Percentiles rank a stretch among this genome's conserved stretches.
These are phyloP conservation scores for Pollenia angustigena DNA, from an alignment of 2,888 invertebrate genomes.

Conservation along the genomic window DNA sequence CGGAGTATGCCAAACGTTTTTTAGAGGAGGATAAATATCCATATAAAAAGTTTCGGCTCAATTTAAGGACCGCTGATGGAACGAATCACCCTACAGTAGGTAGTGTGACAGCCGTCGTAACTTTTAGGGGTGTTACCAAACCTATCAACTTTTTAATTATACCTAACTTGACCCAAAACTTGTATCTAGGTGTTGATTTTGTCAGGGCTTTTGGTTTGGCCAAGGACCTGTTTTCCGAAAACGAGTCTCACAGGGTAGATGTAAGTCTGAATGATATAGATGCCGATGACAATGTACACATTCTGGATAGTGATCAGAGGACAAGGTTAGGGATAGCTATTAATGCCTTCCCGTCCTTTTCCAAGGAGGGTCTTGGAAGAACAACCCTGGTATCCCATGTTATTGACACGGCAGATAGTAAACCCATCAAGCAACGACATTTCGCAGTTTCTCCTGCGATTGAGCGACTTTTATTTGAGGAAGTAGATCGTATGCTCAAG, in stretches of 20 bases:
- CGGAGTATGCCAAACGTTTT: neutral
- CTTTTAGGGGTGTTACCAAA: neutral
- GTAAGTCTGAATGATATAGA: neutral
- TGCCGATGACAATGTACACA: neutral
- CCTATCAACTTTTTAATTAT: neutral
- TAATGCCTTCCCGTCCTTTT: conserved; percentile 12
- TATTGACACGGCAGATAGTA: conserved; percentile 9
- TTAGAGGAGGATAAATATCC: neutral
- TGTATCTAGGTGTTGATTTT: conserved; percentile 42
- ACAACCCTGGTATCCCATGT: neutral
- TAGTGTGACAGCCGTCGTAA: neutral
- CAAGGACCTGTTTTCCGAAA: no score
- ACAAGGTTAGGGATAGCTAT: neutral
- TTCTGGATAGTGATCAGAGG: neutral
- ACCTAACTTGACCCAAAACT: conserved; percentile 22
- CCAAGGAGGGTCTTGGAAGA: conserved; percentile 37
- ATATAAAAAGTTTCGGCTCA: neutral
- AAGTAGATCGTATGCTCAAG: conserved; percentile 9
- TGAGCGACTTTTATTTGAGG: conserved; percentile 8
- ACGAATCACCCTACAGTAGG: conserved; percentile 2
- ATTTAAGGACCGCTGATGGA: conserved; percentile 11
- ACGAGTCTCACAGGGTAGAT: no score
- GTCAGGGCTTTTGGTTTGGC: no score
- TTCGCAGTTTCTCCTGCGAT: conserved; percentile 20
- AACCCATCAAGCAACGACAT: conserved; percentile 17